Evolutionary conservation across 2,113 vertebrate genomes (phyloP).

Genomic region (Jaculus jaculus): DNA sequence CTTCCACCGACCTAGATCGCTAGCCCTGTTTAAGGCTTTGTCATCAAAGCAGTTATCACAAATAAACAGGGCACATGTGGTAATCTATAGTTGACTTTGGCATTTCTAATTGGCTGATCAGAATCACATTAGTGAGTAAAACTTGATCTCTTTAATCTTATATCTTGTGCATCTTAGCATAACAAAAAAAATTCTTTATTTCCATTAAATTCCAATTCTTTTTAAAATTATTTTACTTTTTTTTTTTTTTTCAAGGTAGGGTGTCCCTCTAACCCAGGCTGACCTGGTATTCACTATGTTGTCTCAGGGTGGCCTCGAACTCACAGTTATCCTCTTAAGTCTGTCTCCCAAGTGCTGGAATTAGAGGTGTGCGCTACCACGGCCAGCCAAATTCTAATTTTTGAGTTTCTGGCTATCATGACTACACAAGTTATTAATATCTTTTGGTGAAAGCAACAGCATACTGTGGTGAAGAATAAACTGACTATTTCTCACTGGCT

Average conservation of each 20-base stretch:
- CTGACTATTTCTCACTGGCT: neutral
- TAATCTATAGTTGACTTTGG: neutral
- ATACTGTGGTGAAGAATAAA: neutral
- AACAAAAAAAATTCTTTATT: conserved; percentile 10
- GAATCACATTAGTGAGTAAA: neutral
- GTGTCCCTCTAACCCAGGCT: no score
- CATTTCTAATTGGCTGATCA: conserved; percentile 19
- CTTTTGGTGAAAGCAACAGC: neutral
- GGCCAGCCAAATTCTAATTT: neutral
- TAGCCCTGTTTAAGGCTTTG: neutral
- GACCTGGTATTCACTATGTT: no score
- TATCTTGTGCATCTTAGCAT: conserved; percentile 29
- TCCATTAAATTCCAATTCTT: neutral
- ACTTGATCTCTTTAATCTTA: neutral
- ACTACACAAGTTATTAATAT: neutral
- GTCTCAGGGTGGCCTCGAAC: no score
- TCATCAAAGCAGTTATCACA: neutral
- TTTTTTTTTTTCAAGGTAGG: no score
- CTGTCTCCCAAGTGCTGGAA: no score
- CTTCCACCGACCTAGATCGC: neutral
- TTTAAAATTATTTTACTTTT: neutral
- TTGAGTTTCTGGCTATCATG: neutral
- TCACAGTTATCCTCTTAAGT: no score
- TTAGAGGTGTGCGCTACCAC: no score
- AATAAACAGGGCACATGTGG: neutral